Conservation (phyloP, 1,140 invertebrate species). For the Drosophila rhopaloa region DNA sequence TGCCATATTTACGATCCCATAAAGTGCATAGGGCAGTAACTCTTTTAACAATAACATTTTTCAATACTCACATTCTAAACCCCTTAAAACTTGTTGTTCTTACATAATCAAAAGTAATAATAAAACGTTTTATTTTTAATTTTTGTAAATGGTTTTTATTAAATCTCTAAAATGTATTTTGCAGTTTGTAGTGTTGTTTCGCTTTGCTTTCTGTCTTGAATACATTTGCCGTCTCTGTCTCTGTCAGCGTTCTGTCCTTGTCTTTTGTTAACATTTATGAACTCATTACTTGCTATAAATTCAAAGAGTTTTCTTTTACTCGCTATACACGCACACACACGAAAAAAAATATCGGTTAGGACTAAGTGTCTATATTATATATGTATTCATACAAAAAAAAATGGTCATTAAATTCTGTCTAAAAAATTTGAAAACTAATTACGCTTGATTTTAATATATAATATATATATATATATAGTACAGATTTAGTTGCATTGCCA, state of each 20-base stretch:
- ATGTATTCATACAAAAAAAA: slow-evolving; percentile 57
- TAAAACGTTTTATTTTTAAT: slow-evolving; percentile 5
- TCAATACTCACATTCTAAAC: background rate
- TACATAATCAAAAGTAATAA: no score
- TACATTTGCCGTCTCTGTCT: slow-evolving; percentile 35
- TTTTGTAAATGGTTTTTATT: slow-evolving; percentile 67
- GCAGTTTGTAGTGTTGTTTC: slow-evolving; percentile 30
- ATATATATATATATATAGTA: slow-evolving; percentile 26
- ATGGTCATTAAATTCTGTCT: slow-evolving; percentile 43
- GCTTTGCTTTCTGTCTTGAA: slow-evolving; percentile 42
- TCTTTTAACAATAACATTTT: slow-evolving; percentile 15
- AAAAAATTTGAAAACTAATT: slow-evolving; percentile 61
- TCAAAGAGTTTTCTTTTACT: slow-evolving; percentile 68
- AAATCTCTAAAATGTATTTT: slow-evolving; percentile 57
- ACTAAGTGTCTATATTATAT: slow-evolving; percentile 51
- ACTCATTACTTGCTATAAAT: slow-evolving; percentile 77
- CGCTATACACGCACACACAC: slow-evolving; percentile 58
- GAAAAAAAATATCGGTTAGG: slow-evolving; percentile 49
- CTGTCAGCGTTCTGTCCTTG: slow-evolving; percentile 1
- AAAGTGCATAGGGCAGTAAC: slow-evolving; percentile 37
- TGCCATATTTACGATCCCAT: slow-evolving; percentile 23
- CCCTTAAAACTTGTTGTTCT: no score
- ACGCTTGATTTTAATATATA: slow-evolving; percentile 22
- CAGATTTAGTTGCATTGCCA: slow-evolving; percentile 53
- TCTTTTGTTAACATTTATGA: slow-evolving; percentile 64